Percentiles rank a stretch among this genome's conserved stretches.
Evolutionary conservation across 2,888 invertebrate genomes (phyloP).

Genomic region (Limnephilus rhombicus): DNA sequence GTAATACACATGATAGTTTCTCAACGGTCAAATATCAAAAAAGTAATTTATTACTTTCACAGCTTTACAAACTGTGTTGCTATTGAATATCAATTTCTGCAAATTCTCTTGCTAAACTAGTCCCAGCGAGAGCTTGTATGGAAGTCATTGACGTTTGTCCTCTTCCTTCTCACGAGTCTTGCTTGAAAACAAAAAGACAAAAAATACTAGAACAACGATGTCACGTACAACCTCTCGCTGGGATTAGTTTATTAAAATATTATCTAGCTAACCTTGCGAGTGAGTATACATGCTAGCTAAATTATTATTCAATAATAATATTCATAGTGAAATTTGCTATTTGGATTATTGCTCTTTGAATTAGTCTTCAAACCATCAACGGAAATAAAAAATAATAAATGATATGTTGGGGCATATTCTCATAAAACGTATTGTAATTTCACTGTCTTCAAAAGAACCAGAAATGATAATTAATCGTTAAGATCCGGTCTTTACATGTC

Average conservation of each 20-base stretch:
- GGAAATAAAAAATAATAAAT: neutral
- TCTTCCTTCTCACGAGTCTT: too few relatives aligned
- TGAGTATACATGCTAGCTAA: neutral
- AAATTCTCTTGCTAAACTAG: neutral
- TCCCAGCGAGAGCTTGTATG: too few relatives aligned
- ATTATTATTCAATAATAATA: neutral
- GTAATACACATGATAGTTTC: neutral
- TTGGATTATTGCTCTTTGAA: neutral
- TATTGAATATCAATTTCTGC: neutral
- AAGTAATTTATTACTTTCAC: neutral
- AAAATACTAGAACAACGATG: too few relatives aligned
- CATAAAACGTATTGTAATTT: neutral
- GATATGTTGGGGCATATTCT: neutral
- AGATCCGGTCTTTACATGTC: neutral
- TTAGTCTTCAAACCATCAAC: neutral
- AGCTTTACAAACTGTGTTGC: neutral
- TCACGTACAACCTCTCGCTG: too few relatives aligned
- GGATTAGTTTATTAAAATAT: neutral
- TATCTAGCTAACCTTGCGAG: neutral
- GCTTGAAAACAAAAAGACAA: too few relatives aligned
- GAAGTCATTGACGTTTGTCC: too few relatives aligned
- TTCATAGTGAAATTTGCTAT: neutral
- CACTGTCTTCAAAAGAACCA: neutral
- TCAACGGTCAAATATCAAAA: slow-evolving; percentile 22
- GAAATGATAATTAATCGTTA: neutral